Percentiles rank a stretch among this genome's conserved stretches.
Evolutionary conservation across 2,888 invertebrate genomes (phyloP).

Genomic region (Sycophila texana): DNA sequence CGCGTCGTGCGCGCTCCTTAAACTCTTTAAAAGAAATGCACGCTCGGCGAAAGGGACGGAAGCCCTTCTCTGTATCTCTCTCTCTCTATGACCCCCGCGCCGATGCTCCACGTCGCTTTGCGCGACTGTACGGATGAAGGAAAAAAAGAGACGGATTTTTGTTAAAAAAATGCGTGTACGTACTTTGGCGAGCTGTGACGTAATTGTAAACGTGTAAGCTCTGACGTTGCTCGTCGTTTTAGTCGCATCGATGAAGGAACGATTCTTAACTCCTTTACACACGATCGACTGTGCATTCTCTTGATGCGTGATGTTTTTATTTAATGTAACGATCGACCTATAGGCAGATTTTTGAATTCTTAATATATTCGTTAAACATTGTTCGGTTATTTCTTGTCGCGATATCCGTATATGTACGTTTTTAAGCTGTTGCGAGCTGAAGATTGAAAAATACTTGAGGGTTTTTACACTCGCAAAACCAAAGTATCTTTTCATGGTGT

Average conservation of each 20-base stretch:
- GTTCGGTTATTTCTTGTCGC: constrained; percentile 23
- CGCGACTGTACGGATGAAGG: too few species aligned
- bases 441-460: constrained; percentile 32
- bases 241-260: too few species aligned
- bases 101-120: too few species aligned
- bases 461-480: constrained; percentile 26
- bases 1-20: constrained; percentile 32
- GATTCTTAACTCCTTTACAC: too few species aligned
- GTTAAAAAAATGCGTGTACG: too few species aligned
- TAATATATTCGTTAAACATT: neutral
- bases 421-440: constrained; percentile 35
- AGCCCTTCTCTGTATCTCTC: too few species aligned
- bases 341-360: constrained; percentile 39
- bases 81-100: too few species aligned
- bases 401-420: neutral
- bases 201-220: too few species aligned
- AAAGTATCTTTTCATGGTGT: constrained; percentile 40
- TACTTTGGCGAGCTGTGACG: too few species aligned
- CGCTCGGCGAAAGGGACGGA: neutral
- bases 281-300: constrained; percentile 19
- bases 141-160: too few species aligned
- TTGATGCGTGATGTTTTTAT: constrained; percentile 27
- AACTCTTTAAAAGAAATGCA: too few species aligned
- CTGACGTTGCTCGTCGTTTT: too few species aligned
- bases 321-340: constrained; percentile 22